Conservation (phyloP, 2,113 vertebrate species). For the Trogon surrucura region DNA sequence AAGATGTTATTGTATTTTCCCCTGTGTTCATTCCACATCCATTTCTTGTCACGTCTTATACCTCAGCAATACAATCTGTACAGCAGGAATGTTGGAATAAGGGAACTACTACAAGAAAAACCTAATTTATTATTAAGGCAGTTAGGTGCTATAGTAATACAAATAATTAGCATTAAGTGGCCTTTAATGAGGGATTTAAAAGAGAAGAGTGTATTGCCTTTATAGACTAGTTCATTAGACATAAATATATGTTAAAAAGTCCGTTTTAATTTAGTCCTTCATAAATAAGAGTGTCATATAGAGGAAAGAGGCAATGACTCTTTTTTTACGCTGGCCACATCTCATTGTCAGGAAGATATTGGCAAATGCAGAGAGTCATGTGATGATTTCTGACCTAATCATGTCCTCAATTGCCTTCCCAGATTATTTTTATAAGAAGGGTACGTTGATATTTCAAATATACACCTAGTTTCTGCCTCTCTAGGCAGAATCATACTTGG, state of each 20-base stretch:
- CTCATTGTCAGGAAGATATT: not conserved
- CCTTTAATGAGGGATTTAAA: conserved; percentile 12
- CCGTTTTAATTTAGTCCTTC: conserved; percentile 10
- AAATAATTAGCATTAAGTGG: conserved; percentile 23
- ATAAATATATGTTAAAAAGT: not conserved
- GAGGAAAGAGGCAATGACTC: not conserved
- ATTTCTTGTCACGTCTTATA: not conserved
- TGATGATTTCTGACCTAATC: not conserved
- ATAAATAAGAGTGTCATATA: not conserved
- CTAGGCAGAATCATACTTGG: not conserved
- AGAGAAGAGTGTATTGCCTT: not conserved
- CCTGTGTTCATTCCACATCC: not conserved
- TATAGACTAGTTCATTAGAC: not conserved
- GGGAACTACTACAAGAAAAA: not conserved
- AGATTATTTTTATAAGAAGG: not conserved
- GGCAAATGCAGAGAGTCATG: not conserved
- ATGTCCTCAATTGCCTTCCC: not conserved
- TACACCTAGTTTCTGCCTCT: not conserved
- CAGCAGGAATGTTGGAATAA: not conserved
- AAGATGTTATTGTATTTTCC: not conserved
- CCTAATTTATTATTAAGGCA: not conserved
- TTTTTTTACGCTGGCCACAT: not conserved
- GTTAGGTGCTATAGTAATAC: not conserved
- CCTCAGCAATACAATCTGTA: not conserved
- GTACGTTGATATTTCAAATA: not conserved